Evolutionary conservation across 2,113 vertebrate species (phyloP), one percentile per base, ranked within the genome.

Genomic region (Peucedramus taeniatus): DNA sequence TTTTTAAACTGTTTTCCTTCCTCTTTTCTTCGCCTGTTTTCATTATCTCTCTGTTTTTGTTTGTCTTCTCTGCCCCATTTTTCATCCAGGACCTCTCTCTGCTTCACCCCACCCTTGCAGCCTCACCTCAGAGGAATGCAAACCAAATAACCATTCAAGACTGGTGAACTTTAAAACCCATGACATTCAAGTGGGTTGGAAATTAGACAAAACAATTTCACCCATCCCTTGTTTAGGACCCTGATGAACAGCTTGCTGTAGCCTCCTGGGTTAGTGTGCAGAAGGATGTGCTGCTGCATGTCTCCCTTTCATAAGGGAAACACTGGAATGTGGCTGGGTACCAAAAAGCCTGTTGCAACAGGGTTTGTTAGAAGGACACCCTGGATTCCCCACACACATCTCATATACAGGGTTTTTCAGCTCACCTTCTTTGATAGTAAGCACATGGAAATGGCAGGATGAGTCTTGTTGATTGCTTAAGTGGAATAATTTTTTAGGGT

Each of bases 291-390:
- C 90, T 94, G 78, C 78, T 81, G 91, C 94, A 83, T 77, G 96
- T 78, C 88, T 96, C 64, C 47, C 80, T 97, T 96, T 96, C 95
- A 90, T 70, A 97, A 97, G 86, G 96, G 96, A 96, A 97, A 90
- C 42, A 19, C 90, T 92, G 95, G 96, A 96, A 97, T 94, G 94
- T 92, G 94, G 93, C 93, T 3, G 9, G 76, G 90, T 69, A 96
- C 89, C 95, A 93, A 89, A 82, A 87, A 83, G 40, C 95, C 75
- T 97, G 96, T 94, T 40, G 45, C 84, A 96, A 96, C 93, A 93
- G 1, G 39, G 91, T 83, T 76, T 87, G 60, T 85, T 95, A 89
- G 92, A 96, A 95, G 93, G 93, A 94, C 87, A 83, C 80, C 64
- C 69, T 91, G 81, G 82, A 87, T 93, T 82, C 83, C 80, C 89